These are phyloP conservation scores for Urechis unicinctus DNA, from an alignment of 2,888 invertebrate genomes.

Conservation along the genomic window DNA sequence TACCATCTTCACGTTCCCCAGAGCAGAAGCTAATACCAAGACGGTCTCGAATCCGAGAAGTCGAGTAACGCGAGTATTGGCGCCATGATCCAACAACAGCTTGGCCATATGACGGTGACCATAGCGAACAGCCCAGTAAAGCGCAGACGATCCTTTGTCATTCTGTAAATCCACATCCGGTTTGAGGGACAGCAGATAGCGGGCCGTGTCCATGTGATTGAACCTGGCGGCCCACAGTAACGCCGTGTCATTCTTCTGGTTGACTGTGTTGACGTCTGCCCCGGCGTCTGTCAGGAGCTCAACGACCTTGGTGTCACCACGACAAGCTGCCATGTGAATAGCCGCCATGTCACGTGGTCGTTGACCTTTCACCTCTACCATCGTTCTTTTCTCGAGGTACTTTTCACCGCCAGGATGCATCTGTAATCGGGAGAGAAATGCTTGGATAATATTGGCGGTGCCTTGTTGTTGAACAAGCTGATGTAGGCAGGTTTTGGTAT, in stretches of 20 bases:
- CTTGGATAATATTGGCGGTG: slow-evolving; percentile 20
- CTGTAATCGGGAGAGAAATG: slow-evolving; percentile 6
- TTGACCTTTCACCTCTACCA: slow-evolving; percentile 36
- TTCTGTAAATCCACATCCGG: slow-evolving; percentile 36
- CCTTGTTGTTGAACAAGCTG: slow-evolving; percentile 31
- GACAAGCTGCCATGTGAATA: slow-evolving; percentile 24
- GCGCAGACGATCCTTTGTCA: slow-evolving; percentile 18
- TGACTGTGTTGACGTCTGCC: slow-evolving; percentile 26
- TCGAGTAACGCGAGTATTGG: slow-evolving; percentile 30
- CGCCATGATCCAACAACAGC: slow-evolving; percentile 10
- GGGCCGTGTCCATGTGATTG: slow-evolving; percentile 29
- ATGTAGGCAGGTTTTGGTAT: slow-evolving; percentile 36
- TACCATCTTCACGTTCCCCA: slow-evolving; percentile 33
- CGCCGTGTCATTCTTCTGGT: slow-evolving; percentile 35
- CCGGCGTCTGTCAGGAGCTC: slow-evolving; percentile 9
- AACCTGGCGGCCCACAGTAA: slow-evolving; percentile 38
- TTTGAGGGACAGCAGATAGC: slow-evolving; percentile 26
- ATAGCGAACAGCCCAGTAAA: background rate
- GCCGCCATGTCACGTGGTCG: slow-evolving; percentile 25
- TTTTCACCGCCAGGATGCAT: background rate
- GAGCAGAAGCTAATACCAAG: slow-evolving; percentile 40
- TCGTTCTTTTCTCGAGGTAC: slow-evolving; percentile 8
- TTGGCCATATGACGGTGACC: background rate
- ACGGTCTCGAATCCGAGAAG: slow-evolving; percentile 43
- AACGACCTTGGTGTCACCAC: slow-evolving; percentile 20